phyloP scores from a whole-genome alignment of 2,888 invertebrate genomes.

The Adineta ricciae region DNA sequence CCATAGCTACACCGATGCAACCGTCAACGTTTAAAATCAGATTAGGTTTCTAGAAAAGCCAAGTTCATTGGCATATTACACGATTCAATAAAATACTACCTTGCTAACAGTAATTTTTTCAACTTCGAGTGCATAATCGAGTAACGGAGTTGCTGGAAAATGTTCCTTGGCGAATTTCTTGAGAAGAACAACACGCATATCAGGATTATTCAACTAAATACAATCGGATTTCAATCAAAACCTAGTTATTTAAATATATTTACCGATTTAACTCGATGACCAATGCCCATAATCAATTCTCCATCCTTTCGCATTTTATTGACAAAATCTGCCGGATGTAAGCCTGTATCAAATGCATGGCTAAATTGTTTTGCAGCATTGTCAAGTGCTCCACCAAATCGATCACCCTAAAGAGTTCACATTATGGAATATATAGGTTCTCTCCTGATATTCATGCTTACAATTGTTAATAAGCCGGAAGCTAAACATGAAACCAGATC shows the following conservation, averaged over 20 bases:
- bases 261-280: slow-evolving; percentile 69
- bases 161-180: slow-evolving; percentile 86
- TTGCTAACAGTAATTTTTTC: slow-evolving; percentile 72
- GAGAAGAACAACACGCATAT: slow-evolving; percentile 89
- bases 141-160: slow-evolving; percentile 84
- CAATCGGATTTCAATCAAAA: slow-evolving; percentile 63
- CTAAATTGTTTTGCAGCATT: slow-evolving; percentile 94
- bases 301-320: slow-evolving; percentile 93
- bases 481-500: slow-evolving; percentile 89
- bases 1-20: slow-evolving; percentile 90
- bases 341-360: slow-evolving; percentile 82
- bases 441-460: too few relatives aligned
- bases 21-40: slow-evolving; percentile 97
- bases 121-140: slow-evolving; percentile 87
- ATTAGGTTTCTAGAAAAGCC: slow-evolving; percentile 71
- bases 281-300: slow-evolving; percentile 96
- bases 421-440: too few relatives aligned
- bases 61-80: background rate
- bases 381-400: slow-evolving; percentile 95
- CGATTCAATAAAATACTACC: slow-evolving; percentile 47
- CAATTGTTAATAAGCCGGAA: slow-evolving; percentile 88
- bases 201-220: slow-evolving; percentile 63
- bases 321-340: slow-evolving; percentile 94
- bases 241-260: slow-evolving; percentile 39
- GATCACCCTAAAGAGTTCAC: slow-evolving; percentile 66